phyloP scores from a whole-genome alignment of 2,113 vertebrate genomes.

The Carassius carassius region DNA sequence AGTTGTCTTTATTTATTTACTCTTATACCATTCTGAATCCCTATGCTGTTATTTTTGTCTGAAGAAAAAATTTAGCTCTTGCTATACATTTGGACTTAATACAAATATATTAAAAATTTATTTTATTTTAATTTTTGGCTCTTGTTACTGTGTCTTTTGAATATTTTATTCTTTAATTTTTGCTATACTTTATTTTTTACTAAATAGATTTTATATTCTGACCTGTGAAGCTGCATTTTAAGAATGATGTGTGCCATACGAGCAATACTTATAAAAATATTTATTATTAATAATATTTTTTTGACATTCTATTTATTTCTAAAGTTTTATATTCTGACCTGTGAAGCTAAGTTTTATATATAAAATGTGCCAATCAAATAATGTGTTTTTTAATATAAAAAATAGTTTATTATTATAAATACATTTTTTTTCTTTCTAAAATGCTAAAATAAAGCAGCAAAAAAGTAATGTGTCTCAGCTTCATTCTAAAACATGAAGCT shows the following conservation, averaged over 20 bases:
- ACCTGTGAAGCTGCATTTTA: no score
- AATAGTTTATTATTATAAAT: no score
- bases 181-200: not conserved
- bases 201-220: not conserved
- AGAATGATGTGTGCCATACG: no score
- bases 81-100: not conserved
- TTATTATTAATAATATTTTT: no score
- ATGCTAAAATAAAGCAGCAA: no score
- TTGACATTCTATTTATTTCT: no score
- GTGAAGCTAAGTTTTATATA: not conserved
- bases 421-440: no score
- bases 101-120: no score
- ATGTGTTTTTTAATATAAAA: not conserved
- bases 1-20: not conserved
- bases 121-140: no score
- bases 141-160: not conserved
- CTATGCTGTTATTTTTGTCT: not conserved
- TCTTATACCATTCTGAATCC: not conserved
- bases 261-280: no score
- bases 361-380: not conserved
- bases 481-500: not conserved
- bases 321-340: not conserved
- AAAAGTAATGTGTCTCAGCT: no score
- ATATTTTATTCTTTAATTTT: not conserved
- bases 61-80: not conserved